Base-by-base conservation (phyloP, 2,113 vertebrate genomes). In the Stigmatopora nigra region DNA sequence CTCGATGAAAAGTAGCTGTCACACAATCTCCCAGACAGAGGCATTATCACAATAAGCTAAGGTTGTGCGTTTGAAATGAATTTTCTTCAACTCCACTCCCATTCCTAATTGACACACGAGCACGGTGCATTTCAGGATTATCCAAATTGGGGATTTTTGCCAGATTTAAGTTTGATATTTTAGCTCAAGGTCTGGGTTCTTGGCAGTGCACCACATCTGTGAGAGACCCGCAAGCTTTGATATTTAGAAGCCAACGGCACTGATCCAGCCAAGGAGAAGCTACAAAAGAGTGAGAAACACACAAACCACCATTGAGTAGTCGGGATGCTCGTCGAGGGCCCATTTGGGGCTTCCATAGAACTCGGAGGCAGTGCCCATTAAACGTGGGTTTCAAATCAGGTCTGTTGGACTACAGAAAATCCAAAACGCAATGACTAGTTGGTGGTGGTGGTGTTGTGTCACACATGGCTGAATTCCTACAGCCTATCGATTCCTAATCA, bases 201-300 rank as follows among this genome's bases (percentile, higher is more conserved):
- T 61, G 49, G 69, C 61, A 68, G 68, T 7, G 61, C 22, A 79
- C 71, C 79, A 82, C 83, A 81, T 82, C 71, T 77, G 76, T 73
- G 63, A 5, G 71, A 79, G 67, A 65, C 73, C 65, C 49, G 7
- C 45, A 49, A 58, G 79, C 83, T 83, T 78, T 79, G 72, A 83
- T 82, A 83, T 75, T 35, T 55, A 61, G 41, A 38, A 66, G 76
- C 64, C 58, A 64, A 68, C 36, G 60, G 69, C 58, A 57, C 8
- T 41, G 71, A 69, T 72, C 74, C 69, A 67, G 20, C 64, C 14
- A 58, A 46, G 56, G 38, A 56, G 22, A 60, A 69, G 75, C 74
- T 17, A 75, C 44, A 38, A 44, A 70, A 16, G 9, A 49, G 56
- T 20, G 3, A 68, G 65, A 63, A 3, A 25, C 15, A 66, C 59